phyloP scores from a whole-genome alignment of 2,888 invertebrate genomes.

The Malachius bipustulatus region DNA sequence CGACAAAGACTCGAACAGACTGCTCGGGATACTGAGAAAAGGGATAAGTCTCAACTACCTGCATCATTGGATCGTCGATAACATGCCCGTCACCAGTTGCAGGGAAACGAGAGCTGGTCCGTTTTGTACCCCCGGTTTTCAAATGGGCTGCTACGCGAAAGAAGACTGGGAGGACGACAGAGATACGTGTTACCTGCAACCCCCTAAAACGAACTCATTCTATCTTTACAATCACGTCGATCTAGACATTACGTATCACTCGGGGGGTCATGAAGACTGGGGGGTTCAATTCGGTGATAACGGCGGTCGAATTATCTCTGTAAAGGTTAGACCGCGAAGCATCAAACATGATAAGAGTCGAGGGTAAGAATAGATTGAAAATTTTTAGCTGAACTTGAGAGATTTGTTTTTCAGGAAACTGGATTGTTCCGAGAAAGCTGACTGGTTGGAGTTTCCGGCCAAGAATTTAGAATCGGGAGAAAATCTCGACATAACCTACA shows the following conservation, averaged over 20 bases:
- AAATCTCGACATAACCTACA: constrained; percentile 59
- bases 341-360: constrained; percentile 31
- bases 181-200: constrained; percentile 24
- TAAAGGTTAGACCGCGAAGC: constrained; percentile 46
- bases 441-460: constrained; percentile 60
- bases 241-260: constrained; percentile 85
- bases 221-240: constrained; percentile 97
- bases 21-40: constrained; percentile 72
- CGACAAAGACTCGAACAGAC: constrained; percentile 42
- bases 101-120: constrained; percentile 50
- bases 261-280: constrained; percentile 79
- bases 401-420: too few relatives aligned
- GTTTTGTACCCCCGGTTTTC: constrained; percentile 92
- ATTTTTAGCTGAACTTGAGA: too few relatives aligned
- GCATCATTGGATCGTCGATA: constrained; percentile 98
- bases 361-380: too few relatives aligned
- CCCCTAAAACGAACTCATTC: constrained; percentile 53
- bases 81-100: constrained; percentile 99
- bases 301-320: constrained; percentile 78
- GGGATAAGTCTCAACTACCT: constrained; percentile 91
- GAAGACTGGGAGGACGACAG: constrained; percentile 25
- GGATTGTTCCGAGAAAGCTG: constrained; percentile 39
- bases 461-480: constrained; percentile 38
- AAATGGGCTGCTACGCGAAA: constrained; percentile 73
- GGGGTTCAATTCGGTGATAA: constrained; percentile 63